Percentiles rank a stretch among this genome's conserved stretches.
phyloP scores from a whole-genome alignment of 2,888 invertebrate species.

The Andricus quercusramuli region DNA sequence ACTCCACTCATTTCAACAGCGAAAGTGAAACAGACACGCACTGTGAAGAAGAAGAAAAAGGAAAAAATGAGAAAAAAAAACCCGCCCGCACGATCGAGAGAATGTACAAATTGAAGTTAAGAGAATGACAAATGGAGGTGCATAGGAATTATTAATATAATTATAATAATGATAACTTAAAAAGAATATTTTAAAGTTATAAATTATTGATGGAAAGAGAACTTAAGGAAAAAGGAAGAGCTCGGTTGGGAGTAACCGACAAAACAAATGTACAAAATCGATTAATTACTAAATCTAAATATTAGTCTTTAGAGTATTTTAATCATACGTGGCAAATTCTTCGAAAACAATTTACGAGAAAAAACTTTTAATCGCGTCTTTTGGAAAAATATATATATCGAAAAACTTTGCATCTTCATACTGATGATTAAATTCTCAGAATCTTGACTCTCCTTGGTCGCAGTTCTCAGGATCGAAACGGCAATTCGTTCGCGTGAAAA shows the following conservation, averaged over 20 bases:
- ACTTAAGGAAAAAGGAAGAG: conserved; percentile 52
- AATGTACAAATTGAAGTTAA: conserved; percentile 76
- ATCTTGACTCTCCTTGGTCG: conserved; percentile 30
- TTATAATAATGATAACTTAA: conserved; percentile 74
- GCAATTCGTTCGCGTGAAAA: conserved; percentile 33
- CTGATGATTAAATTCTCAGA: conserved; percentile 20
- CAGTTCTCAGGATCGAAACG: conserved; percentile 40
- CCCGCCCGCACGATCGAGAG: conserved; percentile 73
- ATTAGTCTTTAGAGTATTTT: conserved; percentile 76
- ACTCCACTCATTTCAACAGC: conserved; percentile 55
- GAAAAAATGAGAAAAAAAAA: conserved; percentile 34
- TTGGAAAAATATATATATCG: conserved; percentile 44
- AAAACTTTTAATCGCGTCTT: conserved; percentile 36
- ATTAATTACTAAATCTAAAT: conserved; percentile 74
- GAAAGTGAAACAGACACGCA: conserved; percentile 56
- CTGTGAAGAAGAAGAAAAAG: conserved; percentile 47
- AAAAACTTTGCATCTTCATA: conserved; percentile 43
- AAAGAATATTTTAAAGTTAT: conserved; percentile 72
- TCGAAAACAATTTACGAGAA: background rate
- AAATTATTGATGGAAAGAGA: conserved; percentile 68
- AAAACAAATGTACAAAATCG: conserved; percentile 77
- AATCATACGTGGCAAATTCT: conserved; percentile 48
- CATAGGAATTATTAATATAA: conserved; percentile 75
- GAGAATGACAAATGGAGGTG: conserved; percentile 61
- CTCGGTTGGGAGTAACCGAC: conserved; percentile 62